Evolutionary conservation across 1,140 invertebrate species (phyloP).

Genomic region (Cydia pomonella): DNA sequence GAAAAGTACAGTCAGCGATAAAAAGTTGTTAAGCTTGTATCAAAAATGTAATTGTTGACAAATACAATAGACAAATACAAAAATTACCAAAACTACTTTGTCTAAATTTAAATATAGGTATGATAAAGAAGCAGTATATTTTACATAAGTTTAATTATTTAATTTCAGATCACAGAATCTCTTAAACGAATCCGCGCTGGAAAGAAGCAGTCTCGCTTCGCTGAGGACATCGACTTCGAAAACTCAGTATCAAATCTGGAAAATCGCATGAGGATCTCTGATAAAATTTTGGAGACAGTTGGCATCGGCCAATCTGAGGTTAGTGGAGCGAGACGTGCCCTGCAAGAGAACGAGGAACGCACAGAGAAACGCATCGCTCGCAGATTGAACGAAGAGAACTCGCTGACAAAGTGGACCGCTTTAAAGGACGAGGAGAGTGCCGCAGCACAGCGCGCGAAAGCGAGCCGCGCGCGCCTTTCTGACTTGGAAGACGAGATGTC

Average conservation of each 20-base stretch:
- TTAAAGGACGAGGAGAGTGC: constrained; percentile 71
- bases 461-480: constrained; percentile 78
- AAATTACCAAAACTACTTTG: no score
- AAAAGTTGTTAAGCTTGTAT: no score
- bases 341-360: constrained; percentile 76
- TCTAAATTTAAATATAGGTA: no score
- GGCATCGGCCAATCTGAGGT: constrained; percentile 74
- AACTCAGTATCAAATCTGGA: constrained; percentile 79
- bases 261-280: constrained; percentile 80
- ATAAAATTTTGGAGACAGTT: constrained; percentile 82
- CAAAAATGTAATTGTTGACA: no score
- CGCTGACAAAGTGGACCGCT: constrained; percentile 81
- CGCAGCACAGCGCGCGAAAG: constrained; percentile 66
- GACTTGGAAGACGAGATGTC: constrained; percentile 84
- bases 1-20: no score
- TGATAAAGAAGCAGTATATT: no score
- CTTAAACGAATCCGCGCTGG: constrained; percentile 78
- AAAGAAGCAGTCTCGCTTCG: constrained; percentile 78
- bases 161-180: constrained; percentile 74
- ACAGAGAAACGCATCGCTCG: constrained; percentile 78
- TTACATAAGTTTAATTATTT: no score
- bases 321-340: constrained; percentile 64
- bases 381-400: constrained; percentile 67
- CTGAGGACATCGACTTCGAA: constrained; percentile 82
- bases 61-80: no score